Evolutionary conservation across 2,113 vertebrate species (phyloP), one percentile per base, ranked within the genome.

Genomic region (Leptosomus discolor): DNA sequence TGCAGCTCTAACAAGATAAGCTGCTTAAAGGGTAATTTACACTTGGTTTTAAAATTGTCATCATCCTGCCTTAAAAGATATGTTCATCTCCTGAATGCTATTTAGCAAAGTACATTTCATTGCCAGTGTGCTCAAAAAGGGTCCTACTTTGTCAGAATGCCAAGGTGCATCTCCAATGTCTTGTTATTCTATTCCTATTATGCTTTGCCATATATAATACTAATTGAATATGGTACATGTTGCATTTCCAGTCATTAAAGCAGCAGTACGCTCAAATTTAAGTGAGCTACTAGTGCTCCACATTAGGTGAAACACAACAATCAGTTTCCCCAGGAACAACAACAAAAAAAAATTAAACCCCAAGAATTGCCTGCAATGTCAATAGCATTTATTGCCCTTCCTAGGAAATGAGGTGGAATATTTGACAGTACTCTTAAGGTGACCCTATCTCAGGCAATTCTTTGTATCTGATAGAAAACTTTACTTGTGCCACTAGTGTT

Each of bases 141-240:
- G 94, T 78, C 83, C 67, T 51, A 11, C n/a, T 78, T 60, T 96
- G 76, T 89, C 85, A 63, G n/a, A 92, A 92, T 48, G 91, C 93
- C 96, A 85, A 85, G 21, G n/a, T 41, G 53, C 22, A 79, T 87
- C 90, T 92, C 93, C 91, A 87, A 15, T 80, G 41, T 67, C 83
- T 46, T 85, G 43, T 65, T 85, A n/a, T 53, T 80, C 76, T 67
- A 56, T 37, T 60, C 39, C 30, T 85, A 21, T 81, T 64, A 58
- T 71, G 32, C 60, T 58, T 84, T 57, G 22, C 43, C 56, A 85
- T 71, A 69, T 16, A 8, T 50, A 76, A 89, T 26, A 58, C 23
- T 89, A 58, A 76, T 17, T 85, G 76, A 89, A 74, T 76, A 85
- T 29, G 36, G 39, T 9, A 36, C 12, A 12, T 24, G 15, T 21